phyloP scores from a whole-genome alignment of 2,113 vertebrate genomes.

The Empidonax alnorum region DNA sequence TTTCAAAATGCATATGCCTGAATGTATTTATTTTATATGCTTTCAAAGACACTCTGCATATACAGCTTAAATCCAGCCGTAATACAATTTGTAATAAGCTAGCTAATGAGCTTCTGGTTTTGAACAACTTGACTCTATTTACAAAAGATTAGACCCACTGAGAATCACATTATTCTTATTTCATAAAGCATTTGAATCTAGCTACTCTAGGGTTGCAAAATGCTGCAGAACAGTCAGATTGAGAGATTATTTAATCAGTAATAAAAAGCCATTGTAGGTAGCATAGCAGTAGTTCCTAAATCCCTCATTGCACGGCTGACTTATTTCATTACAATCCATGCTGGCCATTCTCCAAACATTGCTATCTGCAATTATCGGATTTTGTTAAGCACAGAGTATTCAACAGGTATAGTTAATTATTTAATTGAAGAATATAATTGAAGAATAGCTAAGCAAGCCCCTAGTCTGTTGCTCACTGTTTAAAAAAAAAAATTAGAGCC shows the following conservation, averaged over 20 bases:
- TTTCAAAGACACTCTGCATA: background rate
- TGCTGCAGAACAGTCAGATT: conserved; percentile 49
- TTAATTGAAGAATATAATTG: background rate
- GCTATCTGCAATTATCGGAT: conserved; percentile 32
- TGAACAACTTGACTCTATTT: conserved; percentile 67
- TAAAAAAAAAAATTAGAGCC: background rate
- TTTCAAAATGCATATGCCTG: background rate
- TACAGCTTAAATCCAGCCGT: background rate
- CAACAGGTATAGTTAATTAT: conserved; percentile 43
- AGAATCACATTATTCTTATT: conserved; percentile 36
- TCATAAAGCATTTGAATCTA: conserved; percentile 30
- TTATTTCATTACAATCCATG: conserved; percentile 73
- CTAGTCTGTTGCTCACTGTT: conserved; percentile 1
- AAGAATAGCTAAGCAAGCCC: conserved; percentile 11
- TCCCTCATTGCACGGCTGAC: conserved; percentile 14
- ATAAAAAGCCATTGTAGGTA: conserved; percentile 56
- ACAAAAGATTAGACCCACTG: conserved; percentile 43
- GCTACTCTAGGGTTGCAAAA: conserved; percentile 42
- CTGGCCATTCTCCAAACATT: conserved; percentile 68
- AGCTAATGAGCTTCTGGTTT: conserved; percentile 62
- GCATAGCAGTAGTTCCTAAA: conserved; percentile 63
- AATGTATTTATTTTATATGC: background rate
- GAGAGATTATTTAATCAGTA: conserved; percentile 66
- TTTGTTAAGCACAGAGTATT: conserved; percentile 44
- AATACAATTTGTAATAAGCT: background rate